Conservation (phyloP, 2,888 invertebrate genomes). For the Torymus auratus region DNA sequence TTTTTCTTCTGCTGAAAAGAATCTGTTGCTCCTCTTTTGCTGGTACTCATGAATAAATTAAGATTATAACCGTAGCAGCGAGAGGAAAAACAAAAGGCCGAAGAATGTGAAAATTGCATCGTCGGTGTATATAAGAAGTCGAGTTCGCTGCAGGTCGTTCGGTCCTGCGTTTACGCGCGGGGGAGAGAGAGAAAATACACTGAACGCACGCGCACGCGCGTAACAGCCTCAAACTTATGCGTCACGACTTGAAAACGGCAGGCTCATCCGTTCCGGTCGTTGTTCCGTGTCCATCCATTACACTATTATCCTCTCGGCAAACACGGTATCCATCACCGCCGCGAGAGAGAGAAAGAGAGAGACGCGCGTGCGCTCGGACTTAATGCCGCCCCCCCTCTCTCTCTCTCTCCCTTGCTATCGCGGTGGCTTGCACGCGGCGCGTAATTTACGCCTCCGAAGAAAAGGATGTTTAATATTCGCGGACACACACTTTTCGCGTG, state of each 20-base stretch:
- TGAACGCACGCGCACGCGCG: neutral
- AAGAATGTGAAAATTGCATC: too few relatives aligned
- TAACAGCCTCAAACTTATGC: conserved; percentile 44
- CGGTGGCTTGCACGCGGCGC: conserved; percentile 35
- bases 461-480: conserved; percentile 59
- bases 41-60: too few relatives aligned
- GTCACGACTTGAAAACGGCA: conserved; percentile 55
- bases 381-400: conserved; percentile 57
- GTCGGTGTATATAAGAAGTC: too few relatives aligned
- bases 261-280: conserved; percentile 68
- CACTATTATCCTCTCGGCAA: conserved; percentile 72
- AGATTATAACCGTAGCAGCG: too few relatives aligned
- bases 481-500: conserved; percentile 35
- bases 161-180: conserved; percentile 33
- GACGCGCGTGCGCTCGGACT: conserved; percentile 49
- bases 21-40: too few relatives aligned
- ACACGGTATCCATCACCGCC: conserved; percentile 67
- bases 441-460: conserved; percentile 61
- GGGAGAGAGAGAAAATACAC: neutral
- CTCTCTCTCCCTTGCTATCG: conserved; percentile 1
- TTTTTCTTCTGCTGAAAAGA: too few relatives aligned
- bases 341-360: conserved; percentile 25
- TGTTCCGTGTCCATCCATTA: conserved; percentile 72
- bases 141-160: too few relatives aligned
- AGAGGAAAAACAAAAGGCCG: too few relatives aligned